Conservation (phyloP, 37 sponge, comb jelly and placozoan genomes). For the Spongilla lacustris region DNA sequence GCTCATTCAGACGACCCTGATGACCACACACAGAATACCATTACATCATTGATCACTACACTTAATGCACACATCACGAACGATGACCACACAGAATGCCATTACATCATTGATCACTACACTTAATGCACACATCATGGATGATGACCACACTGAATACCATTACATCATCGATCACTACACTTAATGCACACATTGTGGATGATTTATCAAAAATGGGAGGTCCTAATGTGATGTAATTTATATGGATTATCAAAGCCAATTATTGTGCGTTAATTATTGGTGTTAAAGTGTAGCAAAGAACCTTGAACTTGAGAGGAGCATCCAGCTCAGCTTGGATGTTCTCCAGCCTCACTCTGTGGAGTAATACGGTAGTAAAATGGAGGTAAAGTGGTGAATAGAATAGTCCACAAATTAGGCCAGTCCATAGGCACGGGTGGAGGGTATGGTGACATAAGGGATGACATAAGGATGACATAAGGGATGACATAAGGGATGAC, state of each 20-base stretch:
- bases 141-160: background rate
- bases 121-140: background rate
- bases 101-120: background rate
- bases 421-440: no score
- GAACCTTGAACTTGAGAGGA: constrained; percentile 91
- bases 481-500: no score
- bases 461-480: no score
- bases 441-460: no score
- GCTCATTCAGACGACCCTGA: constrained; percentile 89
- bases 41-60: background rate
- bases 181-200: background rate
- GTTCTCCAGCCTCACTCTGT: constrained; percentile 78
- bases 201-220: no score
- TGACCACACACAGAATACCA: background rate
- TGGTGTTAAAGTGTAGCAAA: background rate
- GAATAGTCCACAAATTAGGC: no score
- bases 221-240: no score
- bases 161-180: background rate
- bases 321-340: constrained; percentile 90
- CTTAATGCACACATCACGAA: background rate
- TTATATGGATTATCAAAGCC: no score
- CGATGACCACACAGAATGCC: background rate
- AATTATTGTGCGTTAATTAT: no score
- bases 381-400: no score
- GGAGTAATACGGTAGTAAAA: background rate